Evolutionary conservation across 1,140 invertebrate species (phyloP).

Genomic region (Pollicipes pollicipes): DNA sequence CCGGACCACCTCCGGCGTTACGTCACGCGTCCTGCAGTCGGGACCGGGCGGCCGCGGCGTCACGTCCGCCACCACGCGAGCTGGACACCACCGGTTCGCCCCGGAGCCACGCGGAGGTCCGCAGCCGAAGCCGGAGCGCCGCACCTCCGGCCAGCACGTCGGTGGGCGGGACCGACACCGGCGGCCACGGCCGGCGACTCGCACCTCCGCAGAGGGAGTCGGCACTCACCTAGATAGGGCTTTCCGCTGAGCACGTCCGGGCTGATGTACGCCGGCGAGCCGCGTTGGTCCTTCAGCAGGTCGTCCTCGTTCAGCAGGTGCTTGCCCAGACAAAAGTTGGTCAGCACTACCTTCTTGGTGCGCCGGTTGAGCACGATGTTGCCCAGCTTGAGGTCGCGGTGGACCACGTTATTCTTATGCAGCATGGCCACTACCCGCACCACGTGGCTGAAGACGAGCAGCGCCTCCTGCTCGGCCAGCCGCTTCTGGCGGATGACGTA

Average conservation of each 20-base stretch:
- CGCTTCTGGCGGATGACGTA: slow-evolving; percentile 67
- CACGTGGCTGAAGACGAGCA: slow-evolving; percentile 57
- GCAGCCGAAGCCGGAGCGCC: no score
- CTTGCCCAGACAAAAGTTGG: slow-evolving; percentile 67
- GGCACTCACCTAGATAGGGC: slow-evolving; percentile 37
- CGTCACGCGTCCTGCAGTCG: no score
- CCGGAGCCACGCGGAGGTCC: no score
- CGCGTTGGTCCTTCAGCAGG: slow-evolving; percentile 55
- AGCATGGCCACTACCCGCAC: slow-evolving; percentile 53
- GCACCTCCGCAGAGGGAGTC: neutral
- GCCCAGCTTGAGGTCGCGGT: slow-evolving; percentile 60
- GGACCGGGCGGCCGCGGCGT: no score
- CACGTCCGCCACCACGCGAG: no score
- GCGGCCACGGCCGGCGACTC: no score
- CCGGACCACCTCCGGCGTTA: no score
- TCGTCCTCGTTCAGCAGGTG: slow-evolving; percentile 55
- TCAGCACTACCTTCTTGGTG: slow-evolving; percentile 48
- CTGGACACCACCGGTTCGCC: no score
- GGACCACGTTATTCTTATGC: slow-evolving; percentile 63
- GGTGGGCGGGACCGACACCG: no score
- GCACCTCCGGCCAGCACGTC: no score
- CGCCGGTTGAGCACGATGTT: slow-evolving; percentile 58
- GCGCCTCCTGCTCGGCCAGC: slow-evolving; percentile 51
- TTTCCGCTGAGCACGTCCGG: slow-evolving; percentile 62
- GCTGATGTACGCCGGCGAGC: slow-evolving; percentile 67